Conservation (phyloP, 92 coral and sea anemone species). For the Siderastrea radians region DNA sequence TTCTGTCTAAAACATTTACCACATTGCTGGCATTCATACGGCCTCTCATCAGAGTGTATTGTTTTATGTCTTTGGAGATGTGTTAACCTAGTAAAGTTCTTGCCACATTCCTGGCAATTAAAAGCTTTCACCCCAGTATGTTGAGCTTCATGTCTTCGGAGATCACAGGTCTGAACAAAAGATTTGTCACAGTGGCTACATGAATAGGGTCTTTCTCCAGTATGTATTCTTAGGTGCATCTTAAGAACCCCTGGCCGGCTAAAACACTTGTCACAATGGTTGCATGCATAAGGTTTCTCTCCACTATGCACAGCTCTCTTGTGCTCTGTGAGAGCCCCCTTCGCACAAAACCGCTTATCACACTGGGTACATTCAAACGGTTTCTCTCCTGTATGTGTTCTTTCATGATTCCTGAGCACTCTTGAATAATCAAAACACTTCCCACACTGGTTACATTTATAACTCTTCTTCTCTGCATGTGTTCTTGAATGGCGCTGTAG, state of each 20-base stretch:
- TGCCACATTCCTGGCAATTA: not conserved
- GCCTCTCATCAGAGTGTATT: not conserved
- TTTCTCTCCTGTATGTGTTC: slow-evolving; percentile 82
- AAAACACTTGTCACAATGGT: slow-evolving; percentile 79
- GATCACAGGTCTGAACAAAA: not conserved
- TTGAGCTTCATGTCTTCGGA: not conserved
- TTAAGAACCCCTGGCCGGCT: slow-evolving; percentile 75
- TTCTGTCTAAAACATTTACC: not conserved
- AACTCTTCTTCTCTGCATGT: not conserved
- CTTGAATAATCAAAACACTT: slow-evolving; percentile 76
- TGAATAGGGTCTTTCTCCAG: not conserved
- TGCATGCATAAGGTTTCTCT: slow-evolving; percentile 78
- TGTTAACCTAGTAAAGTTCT: not conserved
- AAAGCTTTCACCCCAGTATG: not conserved
- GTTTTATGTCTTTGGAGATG: not conserved
- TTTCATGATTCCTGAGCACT: slow-evolving; percentile 73
- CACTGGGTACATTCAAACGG: slow-evolving; percentile 78
- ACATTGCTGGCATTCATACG: not conserved
- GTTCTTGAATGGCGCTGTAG: not conserved
- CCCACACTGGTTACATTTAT: slow-evolving; percentile 49
- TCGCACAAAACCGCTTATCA: slow-evolving; percentile 74
- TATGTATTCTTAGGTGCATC: slow-evolving; percentile 69
- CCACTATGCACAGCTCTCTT: slow-evolving; percentile 71
- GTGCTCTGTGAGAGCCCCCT: slow-evolving; percentile 75
- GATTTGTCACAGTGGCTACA: not conserved